Base-by-base conservation (phyloP, 2,113 vertebrate species). In the Sialia sialis region DNA sequence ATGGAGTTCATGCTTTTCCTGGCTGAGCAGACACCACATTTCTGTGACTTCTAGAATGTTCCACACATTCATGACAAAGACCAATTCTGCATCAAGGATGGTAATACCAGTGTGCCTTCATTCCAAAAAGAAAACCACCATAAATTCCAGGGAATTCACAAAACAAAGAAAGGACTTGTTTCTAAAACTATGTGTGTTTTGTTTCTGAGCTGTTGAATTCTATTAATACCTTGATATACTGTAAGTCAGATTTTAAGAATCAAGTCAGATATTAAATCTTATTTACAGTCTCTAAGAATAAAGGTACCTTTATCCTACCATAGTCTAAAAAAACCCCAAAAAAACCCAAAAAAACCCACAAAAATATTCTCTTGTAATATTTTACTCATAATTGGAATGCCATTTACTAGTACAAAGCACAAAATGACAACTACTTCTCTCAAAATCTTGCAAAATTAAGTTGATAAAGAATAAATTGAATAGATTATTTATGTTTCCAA, bases 71-170 rank as follows among this genome's bases (percentile, higher is more conserved):
- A 32, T 18, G 30, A 32, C 20, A 74, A 77, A 72, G 13, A 68
- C 1, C 8, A 52, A 0, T 52, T 78, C 25, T 81, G 7, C 14
- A 34, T 34, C 4, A 66, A 8, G 11, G 1, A 10, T n/a, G 7
- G 10, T 13, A 38, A 27, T 48, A 73, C 16, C 38, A 3, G 2
- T 32, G 6, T 49, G 3, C 7, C 23, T 70, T 58, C 16, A 54
- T 49, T 58, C 18, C 6, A 74, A 46, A 25, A 15, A 73, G 32
- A 81, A 80, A 68, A 74, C n/a, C 0, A 32, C 17, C 7, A 58
- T 8, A 52, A 87, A 41, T 63, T 49, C 32, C 6, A n/a, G 5
- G 26, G 6, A 92, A 36, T 10, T 74, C 21, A 11, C 21, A 30
- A 44, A 87, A 19, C 2, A 34, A 29, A 44, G 5, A 15, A 56